Evolutionary conservation across 2,113 vertebrate species (phyloP).

Genomic region (Elgaria multicarinata): DNA sequence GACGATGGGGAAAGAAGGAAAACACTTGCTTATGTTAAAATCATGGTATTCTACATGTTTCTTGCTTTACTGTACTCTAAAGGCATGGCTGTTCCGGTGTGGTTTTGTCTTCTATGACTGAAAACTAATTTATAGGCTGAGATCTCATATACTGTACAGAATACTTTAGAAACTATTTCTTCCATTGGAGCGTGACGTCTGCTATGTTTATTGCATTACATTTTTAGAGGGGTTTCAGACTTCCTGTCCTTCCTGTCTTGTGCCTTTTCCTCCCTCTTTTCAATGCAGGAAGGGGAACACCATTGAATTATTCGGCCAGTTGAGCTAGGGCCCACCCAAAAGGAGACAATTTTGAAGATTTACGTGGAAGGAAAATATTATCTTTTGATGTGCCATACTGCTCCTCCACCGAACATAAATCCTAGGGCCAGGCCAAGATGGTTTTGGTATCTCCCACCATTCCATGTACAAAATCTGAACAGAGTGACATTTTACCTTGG

Average conservation of each 20-base stretch:
- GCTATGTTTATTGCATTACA: background rate
- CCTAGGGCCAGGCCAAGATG: background rate
- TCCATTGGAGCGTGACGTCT: background rate
- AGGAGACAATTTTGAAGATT: no score
- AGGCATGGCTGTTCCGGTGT: background rate
- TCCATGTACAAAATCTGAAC: background rate
- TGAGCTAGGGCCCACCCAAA: background rate
- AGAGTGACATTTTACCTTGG: no score
- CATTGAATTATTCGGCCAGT: background rate
- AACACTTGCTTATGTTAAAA: conserved; percentile 4
- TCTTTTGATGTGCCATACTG: no score
- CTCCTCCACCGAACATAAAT: background rate
- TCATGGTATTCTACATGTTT: background rate
- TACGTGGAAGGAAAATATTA: background rate
- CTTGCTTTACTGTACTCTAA: background rate
- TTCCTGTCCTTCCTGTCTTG: background rate
- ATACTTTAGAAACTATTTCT: background rate
- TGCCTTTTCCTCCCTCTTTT: background rate
- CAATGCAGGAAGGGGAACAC: background rate
- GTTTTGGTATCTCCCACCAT: background rate
- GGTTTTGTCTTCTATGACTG: background rate
- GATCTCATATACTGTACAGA: background rate
- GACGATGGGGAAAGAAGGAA: background rate
- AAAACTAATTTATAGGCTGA: background rate
- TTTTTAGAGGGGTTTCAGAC: background rate